A percentile compares a stretch with the other conserved stretches of the same genome.
Conservation (phyloP, 2,888 invertebrate species). For the Galerucella pusilla region DNA sequence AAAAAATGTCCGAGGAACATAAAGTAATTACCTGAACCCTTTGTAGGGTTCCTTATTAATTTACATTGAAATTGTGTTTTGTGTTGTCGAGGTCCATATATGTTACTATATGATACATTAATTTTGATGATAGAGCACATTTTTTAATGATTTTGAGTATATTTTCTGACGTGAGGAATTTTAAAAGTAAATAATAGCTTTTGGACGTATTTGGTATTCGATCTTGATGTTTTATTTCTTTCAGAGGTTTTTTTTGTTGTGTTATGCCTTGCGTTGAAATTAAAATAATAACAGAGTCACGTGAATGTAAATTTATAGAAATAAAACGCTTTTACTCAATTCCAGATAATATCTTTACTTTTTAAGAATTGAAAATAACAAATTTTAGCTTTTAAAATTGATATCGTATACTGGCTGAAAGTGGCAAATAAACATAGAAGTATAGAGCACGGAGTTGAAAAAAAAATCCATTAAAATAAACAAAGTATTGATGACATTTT, state of each 20-base stretch:
- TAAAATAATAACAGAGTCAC: constrained; percentile 3
- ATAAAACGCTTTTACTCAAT: not conserved
- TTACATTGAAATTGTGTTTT: constrained; percentile 39
- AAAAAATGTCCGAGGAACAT: constrained; percentile 38
- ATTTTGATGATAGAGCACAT: constrained; percentile 55
- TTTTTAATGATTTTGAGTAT: constrained; percentile 52
- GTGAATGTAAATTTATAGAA: not conserved
- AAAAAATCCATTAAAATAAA: no score
- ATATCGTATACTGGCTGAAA: not conserved
- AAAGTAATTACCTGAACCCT: constrained; percentile 45
- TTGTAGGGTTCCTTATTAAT: constrained; percentile 46
- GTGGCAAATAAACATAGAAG: no score
- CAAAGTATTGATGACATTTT: no score
- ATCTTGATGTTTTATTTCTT: constrained; percentile 35
- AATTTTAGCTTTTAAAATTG: not conserved
- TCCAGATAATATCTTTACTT: not conserved
- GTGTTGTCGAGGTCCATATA: constrained; percentile 34
- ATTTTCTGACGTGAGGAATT: constrained; percentile 44
- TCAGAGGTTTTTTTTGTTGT: not conserved
- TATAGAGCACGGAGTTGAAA: no score
- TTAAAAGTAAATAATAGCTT: constrained; percentile 46
- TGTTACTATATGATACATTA: constrained; percentile 49
- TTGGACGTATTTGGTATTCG: constrained; percentile 29
- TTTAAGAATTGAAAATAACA: not conserved
- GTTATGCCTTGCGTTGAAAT: not conserved